A percentile compares a stretch with the other conserved stretches of the same genome.
phyloP scores from a whole-genome alignment of 92 coral and sea anemone genomes.

The Porites evermanni region DNA sequence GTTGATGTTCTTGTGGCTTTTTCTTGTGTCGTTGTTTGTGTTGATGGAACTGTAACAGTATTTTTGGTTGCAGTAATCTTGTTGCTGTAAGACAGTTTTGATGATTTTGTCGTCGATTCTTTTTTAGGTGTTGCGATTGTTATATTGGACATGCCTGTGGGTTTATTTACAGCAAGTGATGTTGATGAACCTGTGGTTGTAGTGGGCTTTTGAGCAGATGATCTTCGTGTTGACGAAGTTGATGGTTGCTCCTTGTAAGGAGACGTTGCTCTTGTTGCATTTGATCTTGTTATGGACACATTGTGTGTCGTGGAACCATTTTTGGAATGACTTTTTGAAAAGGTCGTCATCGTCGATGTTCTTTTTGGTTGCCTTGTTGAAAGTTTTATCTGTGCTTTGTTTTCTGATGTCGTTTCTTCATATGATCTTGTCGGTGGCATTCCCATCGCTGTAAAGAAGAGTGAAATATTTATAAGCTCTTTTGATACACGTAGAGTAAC shows the following conservation, averaged over 20 bases:
- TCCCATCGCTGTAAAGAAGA: background rate
- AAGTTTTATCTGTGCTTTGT: slow-evolving; percentile 1
- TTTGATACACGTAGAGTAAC: background rate
- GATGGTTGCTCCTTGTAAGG: background rate
- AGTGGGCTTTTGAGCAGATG: background rate
- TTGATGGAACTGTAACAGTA: slow-evolving; percentile 1
- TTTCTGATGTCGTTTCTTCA: background rate
- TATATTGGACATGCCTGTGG: slow-evolving; percentile 6
- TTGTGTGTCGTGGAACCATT: no score
- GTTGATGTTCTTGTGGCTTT: background rate
- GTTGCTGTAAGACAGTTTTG: background rate
- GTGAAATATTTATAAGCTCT: background rate
- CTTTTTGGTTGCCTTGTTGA: background rate
- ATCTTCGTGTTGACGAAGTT: slow-evolving; percentile 11
- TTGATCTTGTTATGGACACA: no score
- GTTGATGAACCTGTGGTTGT: slow-evolving; percentile 9
- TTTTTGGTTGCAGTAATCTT: slow-evolving; percentile 1
- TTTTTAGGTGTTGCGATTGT: background rate
- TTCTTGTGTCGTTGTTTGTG: background rate
- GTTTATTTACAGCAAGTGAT: background rate
- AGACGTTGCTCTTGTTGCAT: no score
- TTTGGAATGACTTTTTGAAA: no score
- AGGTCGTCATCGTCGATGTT: background rate
- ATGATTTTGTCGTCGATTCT: slow-evolving; percentile 2
- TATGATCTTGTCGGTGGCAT: background rate